Evolutionary conservation across 2,888 invertebrate species (phyloP).

Genomic region (Lypha dubia): DNA sequence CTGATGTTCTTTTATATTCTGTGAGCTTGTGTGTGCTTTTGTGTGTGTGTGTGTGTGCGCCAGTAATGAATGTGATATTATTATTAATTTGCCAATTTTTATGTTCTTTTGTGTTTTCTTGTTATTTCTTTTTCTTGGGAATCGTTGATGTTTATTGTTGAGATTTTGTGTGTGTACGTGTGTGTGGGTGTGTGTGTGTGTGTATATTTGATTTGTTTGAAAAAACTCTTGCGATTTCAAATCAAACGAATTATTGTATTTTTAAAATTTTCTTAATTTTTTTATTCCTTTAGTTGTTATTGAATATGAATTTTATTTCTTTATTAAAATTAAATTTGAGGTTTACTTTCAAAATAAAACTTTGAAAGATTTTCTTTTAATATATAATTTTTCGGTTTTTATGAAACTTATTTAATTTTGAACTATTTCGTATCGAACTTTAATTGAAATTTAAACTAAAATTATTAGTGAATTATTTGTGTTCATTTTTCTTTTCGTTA

Average conservation of each 20-base stretch:
- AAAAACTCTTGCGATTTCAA: too few relatives aligned
- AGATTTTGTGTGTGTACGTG: too few relatives aligned
- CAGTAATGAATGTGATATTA: slow-evolving; percentile 3
- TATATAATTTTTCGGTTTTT: background rate
- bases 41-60: background rate
- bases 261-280: too few relatives aligned
- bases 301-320: too few relatives aligned
- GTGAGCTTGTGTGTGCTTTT: background rate
- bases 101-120: background rate
- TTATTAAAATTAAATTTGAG: background rate
- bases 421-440: background rate
- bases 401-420: background rate
- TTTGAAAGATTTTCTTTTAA: background rate
- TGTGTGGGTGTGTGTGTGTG: too few relatives aligned
- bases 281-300: too few relatives aligned
- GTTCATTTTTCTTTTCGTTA: background rate
- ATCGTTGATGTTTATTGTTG: too few relatives aligned
- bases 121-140: background rate
- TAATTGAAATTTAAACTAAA: background rate
- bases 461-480: background rate
- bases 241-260: too few relatives aligned
- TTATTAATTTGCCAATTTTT: slow-evolving; percentile 50
- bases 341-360: background rate
- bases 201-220: too few relatives aligned
- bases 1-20: background rate